A percentile compares a stretch with the other conserved stretches of the same genome.
phyloP scores from a whole-genome alignment of 2,797 vertebrate species.

The Halcyon leucocephala region DNA sequence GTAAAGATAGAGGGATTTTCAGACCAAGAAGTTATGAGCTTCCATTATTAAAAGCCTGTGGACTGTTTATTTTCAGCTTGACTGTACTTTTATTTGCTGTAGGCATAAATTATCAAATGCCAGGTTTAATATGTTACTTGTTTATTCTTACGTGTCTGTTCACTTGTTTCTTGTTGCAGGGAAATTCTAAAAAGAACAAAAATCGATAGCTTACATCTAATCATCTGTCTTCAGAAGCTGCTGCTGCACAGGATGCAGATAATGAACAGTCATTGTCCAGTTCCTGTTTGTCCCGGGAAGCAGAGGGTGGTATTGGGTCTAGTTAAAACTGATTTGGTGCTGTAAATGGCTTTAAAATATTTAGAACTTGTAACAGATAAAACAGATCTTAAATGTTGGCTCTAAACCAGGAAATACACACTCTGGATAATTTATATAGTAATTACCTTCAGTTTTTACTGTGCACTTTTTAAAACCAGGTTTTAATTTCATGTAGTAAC shows the following conservation, averaged over 20 bases:
- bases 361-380: slow-evolving; percentile 57
- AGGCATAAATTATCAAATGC: background rate
- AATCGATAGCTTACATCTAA: slow-evolving; percentile 83
- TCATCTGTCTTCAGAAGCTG: slow-evolving; percentile 30
- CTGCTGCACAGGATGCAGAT: slow-evolving; percentile 51
- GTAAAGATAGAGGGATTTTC: background rate
- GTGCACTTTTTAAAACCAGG: slow-evolving; percentile 79
- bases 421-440: slow-evolving; percentile 73
- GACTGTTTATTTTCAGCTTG: background rate
- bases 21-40: background rate
- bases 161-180: slow-evolving; percentile 78
- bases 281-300: slow-evolving; percentile 47
- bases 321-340: slow-evolving; percentile 47
- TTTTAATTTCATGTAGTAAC: slow-evolving; percentile 79
- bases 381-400: slow-evolving; percentile 51
- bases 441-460: slow-evolving; percentile 81
- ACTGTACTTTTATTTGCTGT: background rate
- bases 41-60: background rate
- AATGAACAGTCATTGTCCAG: background rate
- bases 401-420: slow-evolving; percentile 59
- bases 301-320: slow-evolving; percentile 33
- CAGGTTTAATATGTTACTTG: background rate
- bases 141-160: background rate
- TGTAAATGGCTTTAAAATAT: slow-evolving; percentile 68
- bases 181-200: slow-evolving; percentile 97